phyloP scores from a whole-genome alignment of 2,888 invertebrate species.

The Aquatica leii region DNA sequence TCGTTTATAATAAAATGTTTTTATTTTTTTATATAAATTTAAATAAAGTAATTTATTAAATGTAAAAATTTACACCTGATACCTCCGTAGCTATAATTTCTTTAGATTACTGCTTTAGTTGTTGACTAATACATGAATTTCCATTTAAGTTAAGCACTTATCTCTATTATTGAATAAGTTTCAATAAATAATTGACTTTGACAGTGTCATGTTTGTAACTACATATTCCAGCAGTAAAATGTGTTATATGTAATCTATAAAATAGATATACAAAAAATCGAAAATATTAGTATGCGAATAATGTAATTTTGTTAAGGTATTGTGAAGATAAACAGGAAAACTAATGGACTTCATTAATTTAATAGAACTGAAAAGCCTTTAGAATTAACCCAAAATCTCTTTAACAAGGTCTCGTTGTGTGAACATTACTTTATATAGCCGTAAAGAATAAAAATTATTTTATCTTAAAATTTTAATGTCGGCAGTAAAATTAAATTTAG shows the following conservation, averaged over 20 bases:
- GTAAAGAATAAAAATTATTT: constrained; percentile 12
- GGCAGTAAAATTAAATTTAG: too few relatives aligned
- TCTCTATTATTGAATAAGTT: constrained; percentile 9
- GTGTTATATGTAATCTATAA: not conserved
- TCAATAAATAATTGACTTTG: constrained; percentile 23
- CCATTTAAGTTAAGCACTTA: constrained; percentile 25
- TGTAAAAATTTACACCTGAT: too few relatives aligned
- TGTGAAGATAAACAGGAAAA: constrained; percentile 39
- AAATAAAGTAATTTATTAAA: constrained; percentile 17
- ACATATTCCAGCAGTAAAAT: not conserved
- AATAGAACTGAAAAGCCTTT: constrained; percentile 37
- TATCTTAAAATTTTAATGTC: too few relatives aligned
- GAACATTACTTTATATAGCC: constrained; percentile 12
- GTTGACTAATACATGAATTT: constrained; percentile 30
- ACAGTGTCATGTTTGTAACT: too few relatives aligned
- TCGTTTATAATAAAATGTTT: constrained; percentile 26
- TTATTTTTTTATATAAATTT: constrained; percentile 20
- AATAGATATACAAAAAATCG: not conserved
- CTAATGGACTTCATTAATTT: constrained; percentile 45
- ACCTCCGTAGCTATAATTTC: too few relatives aligned
- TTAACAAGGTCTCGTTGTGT: constrained; percentile 26
- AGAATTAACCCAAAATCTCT: constrained; percentile 33
- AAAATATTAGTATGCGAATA: constrained; percentile 21
- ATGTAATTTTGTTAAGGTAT: constrained; percentile 35
- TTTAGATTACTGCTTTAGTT: constrained; percentile 18